Evolutionary conservation across 1,140 invertebrate genomes (phyloP).

Genomic region (Calliphora vicina): DNA sequence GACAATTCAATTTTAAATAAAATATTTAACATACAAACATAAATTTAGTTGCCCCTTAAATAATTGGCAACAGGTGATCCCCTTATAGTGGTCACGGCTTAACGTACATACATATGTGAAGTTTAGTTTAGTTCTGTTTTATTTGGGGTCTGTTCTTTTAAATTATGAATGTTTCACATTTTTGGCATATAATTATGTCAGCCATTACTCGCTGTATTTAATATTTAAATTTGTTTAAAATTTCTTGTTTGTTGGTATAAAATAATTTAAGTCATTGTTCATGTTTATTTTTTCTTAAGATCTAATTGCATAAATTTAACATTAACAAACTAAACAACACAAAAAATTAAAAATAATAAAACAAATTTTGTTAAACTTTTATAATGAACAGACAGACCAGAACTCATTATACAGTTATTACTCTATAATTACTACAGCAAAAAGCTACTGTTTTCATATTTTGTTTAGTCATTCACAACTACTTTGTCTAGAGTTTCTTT

Average conservation of each 20-base stretch:
- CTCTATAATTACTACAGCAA: constrained; percentile 9
- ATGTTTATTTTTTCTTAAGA: neutral
- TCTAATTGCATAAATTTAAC: neutral
- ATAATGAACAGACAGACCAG: neutral
- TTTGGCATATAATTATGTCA: neutral
- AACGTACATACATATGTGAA: neutral
- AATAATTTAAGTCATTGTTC: neutral
- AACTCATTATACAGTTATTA: neutral
- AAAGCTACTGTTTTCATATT: neutral
- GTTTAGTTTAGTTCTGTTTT: neutral
- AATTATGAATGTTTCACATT: neutral
- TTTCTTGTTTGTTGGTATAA: too few relatives aligned
- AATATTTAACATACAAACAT: neutral
- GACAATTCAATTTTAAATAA: neutral
- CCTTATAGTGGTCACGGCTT: neutral
- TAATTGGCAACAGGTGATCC: neutral
- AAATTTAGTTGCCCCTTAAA: neutral
- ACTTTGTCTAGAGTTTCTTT: neutral
- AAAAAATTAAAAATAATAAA: neutral
- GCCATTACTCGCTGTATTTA: neutral
- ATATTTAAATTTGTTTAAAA: neutral
- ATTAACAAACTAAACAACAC: neutral
- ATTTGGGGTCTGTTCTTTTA: neutral
- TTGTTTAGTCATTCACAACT: neutral
- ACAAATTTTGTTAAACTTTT: neutral